Evolutionary conservation across 1,140 invertebrate genomes (phyloP).

Genomic region (Panulirus ornatus): DNA sequence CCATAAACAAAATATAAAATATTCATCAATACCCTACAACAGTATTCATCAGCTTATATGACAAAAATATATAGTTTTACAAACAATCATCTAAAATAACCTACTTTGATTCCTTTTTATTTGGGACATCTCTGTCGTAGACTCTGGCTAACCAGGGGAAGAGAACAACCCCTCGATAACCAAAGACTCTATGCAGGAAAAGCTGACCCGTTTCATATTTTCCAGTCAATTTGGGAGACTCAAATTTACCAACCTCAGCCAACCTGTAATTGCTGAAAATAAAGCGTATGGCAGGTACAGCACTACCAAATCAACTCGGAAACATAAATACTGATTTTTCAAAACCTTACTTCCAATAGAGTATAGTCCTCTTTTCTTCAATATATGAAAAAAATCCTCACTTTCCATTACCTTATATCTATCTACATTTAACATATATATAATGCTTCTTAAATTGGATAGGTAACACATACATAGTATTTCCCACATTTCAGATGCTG

Average conservation of each 20-base stretch:
- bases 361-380: too few species aligned
- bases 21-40: neutral
- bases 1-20: neutral
- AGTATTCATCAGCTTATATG: neutral
- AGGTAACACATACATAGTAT: too few species aligned
- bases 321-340: too few species aligned
- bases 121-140: conserved; percentile 92
- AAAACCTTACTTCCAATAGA: too few species aligned
- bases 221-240: conserved; percentile 89
- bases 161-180: conserved; percentile 95
- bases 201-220: conserved; percentile 97
- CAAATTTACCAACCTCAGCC: conserved; percentile 88
- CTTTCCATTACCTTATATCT: too few species aligned
- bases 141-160: conserved; percentile 97
- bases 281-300: too few species aligned
- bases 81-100: neutral
- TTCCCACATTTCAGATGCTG: too few species aligned
- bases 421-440: too few species aligned
- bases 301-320: too few species aligned
- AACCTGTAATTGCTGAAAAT: conserved; percentile 79
- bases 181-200: conserved; percentile 96
- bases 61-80: too few species aligned
- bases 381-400: too few species aligned
- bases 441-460: too few species aligned
- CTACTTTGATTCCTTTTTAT: conserved; percentile 80